phyloP scores from a whole-genome alignment of 2,113 vertebrate species.

The Lepisosteus oculatus region DNA sequence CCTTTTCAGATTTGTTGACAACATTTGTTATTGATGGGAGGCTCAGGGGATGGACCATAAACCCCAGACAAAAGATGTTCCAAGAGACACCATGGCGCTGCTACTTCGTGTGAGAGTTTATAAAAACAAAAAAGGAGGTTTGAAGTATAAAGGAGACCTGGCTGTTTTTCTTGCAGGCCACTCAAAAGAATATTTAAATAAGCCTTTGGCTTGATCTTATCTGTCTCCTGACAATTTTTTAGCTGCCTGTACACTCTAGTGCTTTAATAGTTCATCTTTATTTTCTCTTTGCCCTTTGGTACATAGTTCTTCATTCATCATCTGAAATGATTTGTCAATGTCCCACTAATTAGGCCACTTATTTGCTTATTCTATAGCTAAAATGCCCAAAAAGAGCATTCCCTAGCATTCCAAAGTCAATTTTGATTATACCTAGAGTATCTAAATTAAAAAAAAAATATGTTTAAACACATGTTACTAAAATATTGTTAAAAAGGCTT shows the following conservation, averaged over 20 bases:
- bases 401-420: too few species aligned
- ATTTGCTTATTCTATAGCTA: slow-evolving; percentile 39
- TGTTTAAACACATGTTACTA: too few species aligned
- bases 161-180: neutral
- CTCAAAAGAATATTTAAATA: slow-evolving; percentile 16
- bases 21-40: slow-evolving; percentile 17
- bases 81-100: slow-evolving; percentile 32
- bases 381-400: too few species aligned
- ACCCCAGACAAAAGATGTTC: slow-evolving; percentile 45
- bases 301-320: neutral
- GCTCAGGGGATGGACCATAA: slow-evolving; percentile 40
- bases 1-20: neutral
- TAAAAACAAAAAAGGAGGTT: slow-evolving; percentile 8
- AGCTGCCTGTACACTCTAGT: too few species aligned
- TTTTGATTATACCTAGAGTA: too few species aligned
- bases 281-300: too few species aligned
- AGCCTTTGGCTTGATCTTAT: slow-evolving; percentile 50
- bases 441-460: too few species aligned
- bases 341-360: slow-evolving; percentile 55
- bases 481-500: too few species aligned
- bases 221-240: slow-evolving; percentile 21
- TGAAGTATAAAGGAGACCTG: too few species aligned
- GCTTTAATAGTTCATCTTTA: too few species aligned
- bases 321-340: slow-evolving; percentile 49
- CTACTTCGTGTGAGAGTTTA: slow-evolving; percentile 36